Evolutionary conservation across 2,113 vertebrate species (phyloP), one percentile per base, ranked within the genome.

Genomic region (Cairina moschata): DNA sequence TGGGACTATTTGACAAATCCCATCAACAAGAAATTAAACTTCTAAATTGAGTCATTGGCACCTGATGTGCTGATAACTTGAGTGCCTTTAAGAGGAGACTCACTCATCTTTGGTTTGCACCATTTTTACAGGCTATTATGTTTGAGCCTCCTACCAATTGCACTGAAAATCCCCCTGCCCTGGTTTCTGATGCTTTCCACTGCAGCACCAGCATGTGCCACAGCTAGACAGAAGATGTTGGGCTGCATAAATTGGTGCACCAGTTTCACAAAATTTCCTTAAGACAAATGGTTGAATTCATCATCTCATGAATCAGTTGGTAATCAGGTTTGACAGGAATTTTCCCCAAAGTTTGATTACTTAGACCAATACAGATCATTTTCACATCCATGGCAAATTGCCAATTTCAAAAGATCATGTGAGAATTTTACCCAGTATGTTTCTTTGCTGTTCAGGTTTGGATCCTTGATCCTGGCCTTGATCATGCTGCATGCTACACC

Each of bases 11-110:
- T 86, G 73, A 71, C 42, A 83, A 93, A 93, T 52, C 25, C 62
- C 38, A 91, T 22, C 22, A 94, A 92, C 1, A 4, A 91, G 46
- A 91, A 94, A 84, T 71, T 65, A 56, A 83, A 60, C 42, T 88
- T 86, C n/a, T 88, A 81, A 90, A 94, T 75, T 46, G 32, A 88
- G 48, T 72, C 56, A 31, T 83, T 81, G n/a, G 32, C 81, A 90
- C 36, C 69, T 52, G 34, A 81, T 52, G 42, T 25, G 42, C 26
- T 67, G 80, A 92, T 92, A 84, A 78, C 29, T 59, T 26, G 32
- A 89, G 26, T 84, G 26, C 22, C 74, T 94, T 17, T 59, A 46
- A 29, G 50, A 80, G 56, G 20, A 83, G 11, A 32, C 32, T 91
- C 83, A 92, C 48, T 72, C 48, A 44, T 54, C 66, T 86, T 93